Conservation (phyloP, 2,113 vertebrate species). For the Hyperopisus bebe region DNA sequence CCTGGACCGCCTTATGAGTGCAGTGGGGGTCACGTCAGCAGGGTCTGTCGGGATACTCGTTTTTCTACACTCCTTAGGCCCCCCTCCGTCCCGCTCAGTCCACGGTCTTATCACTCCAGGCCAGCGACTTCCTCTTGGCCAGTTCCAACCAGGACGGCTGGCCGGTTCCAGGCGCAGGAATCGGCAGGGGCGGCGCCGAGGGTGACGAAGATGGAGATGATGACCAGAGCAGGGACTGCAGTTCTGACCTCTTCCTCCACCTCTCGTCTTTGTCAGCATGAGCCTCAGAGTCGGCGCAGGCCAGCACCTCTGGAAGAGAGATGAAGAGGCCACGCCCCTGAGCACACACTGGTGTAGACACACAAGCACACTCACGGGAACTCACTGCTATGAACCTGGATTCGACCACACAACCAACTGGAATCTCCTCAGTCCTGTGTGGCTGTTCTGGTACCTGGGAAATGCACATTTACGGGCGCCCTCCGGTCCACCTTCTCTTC, state of each 20-base stretch:
- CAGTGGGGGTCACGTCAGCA: neutral
- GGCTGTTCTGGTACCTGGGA: slow-evolving; percentile 25
- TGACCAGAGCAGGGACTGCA: slow-evolving; percentile 21
- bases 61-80: neutral
- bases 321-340: neutral
- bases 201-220: slow-evolving; percentile 37
- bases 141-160: slow-evolving; percentile 95
- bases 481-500: slow-evolving; percentile 15
- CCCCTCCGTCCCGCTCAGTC: slow-evolving; percentile 38
- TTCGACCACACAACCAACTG: slow-evolving; percentile 15
- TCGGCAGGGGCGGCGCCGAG: slow-evolving; percentile 38
- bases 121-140: slow-evolving; percentile 93
- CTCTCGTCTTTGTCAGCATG: slow-evolving; percentile 47
- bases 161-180: slow-evolving; percentile 47
- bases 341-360: slow-evolving; percentile 26
- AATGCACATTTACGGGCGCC: neutral
- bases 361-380: slow-evolving; percentile 14
- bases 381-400: neutral
- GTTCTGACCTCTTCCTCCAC: slow-evolving; percentile 52
- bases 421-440: neutral
- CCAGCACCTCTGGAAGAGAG: slow-evolving; percentile 44
- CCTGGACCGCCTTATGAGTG: neutral
- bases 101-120: slow-evolving; percentile 86
- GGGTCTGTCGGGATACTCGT: neutral
- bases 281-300: slow-evolving; percentile 35